These are phyloP conservation scores for Buceros bicornis DNA, from an alignment of 2,797 vertebrate genomes.

Conservation along the genomic window DNA sequence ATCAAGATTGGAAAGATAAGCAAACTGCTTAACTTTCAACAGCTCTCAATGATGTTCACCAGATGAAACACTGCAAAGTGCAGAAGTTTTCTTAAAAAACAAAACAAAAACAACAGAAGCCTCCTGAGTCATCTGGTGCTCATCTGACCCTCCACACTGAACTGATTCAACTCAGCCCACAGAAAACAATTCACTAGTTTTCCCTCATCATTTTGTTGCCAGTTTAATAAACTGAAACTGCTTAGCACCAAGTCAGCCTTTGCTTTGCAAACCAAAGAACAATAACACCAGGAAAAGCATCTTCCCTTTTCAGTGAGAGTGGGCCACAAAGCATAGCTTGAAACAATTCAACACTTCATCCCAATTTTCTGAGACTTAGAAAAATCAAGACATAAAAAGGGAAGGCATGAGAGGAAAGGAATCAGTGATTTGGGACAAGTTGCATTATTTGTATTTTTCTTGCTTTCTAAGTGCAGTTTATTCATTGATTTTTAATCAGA, in stretches of 20 bases:
- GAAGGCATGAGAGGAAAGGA: background rate
- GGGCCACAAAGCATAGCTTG: background rate
- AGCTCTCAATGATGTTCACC: background rate
- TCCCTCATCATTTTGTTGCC: background rate
- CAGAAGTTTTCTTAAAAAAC: background rate
- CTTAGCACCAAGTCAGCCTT: background rate
- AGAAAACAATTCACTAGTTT: background rate
- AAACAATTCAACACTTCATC: background rate
- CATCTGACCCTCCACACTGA: background rate
- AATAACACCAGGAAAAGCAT: background rate
- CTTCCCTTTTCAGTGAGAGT: background rate
- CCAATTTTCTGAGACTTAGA: background rate
- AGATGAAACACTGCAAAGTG: background rate
- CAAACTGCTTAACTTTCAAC: background rate
- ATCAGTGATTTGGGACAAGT: background rate
- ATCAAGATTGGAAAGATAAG: background rate
- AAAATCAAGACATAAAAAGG: background rate
- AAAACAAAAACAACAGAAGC: background rate
- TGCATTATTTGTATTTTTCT: background rate
- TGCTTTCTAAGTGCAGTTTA: background rate
- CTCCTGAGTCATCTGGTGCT: background rate
- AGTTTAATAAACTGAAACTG: background rate
- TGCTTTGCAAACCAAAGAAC: background rate
- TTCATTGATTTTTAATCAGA: slow-evolving; percentile 22
- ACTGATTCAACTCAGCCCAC: background rate